Base-by-base conservation (phyloP, 2,113 vertebrate genomes). In the Aspiorhynchus laticeps region DNA sequence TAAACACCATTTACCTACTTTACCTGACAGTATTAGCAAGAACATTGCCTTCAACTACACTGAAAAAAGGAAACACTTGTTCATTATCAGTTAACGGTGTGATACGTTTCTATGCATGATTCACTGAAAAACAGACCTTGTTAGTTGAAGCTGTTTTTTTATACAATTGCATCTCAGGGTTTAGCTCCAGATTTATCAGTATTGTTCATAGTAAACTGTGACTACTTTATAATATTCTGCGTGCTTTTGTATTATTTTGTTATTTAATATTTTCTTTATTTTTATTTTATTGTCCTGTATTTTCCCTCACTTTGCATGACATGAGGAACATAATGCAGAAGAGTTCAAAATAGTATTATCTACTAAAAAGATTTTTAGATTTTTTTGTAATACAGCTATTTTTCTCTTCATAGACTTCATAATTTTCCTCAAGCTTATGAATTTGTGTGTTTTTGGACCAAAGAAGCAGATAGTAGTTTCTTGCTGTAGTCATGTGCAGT, bases 151-250 rank as follows among this genome's bases (percentile, higher is more conserved):
- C 15, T 28, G 43, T 48, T 83, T 67, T 67, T 81, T 81, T 69
- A 82, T 51, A 69, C 41, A 31, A n/a, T 24, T 51, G 43, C 63
- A 69, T 83, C 43, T 69, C 63, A 83, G 19, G 80, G 61, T 69
- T 82, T 19, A 48, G 8, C 38, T 43, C 38, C n/a, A 82, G 24
- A 82, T 11, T 2, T 17, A 46, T 67, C 59, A 17, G 38, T 69
- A 26, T 69, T 83, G 41, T 83, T 82, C 59, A 83, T 31, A 33
- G n/a, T 24, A 69, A 69, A 69, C 43, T 69, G 19, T 33, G 43
- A 71, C 43, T 71, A 51, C 28, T 83, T 24, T 31, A 51, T 14
- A 83, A 36, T 33, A 46, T 26, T 43, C n/a, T 8, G 7, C 21
- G 36, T 26, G 56, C 33, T 63, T 61, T 10, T 65, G 11, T 67